phyloP scores from a whole-genome alignment of 2,797 vertebrate species.

The Natrix natrix region DNA sequence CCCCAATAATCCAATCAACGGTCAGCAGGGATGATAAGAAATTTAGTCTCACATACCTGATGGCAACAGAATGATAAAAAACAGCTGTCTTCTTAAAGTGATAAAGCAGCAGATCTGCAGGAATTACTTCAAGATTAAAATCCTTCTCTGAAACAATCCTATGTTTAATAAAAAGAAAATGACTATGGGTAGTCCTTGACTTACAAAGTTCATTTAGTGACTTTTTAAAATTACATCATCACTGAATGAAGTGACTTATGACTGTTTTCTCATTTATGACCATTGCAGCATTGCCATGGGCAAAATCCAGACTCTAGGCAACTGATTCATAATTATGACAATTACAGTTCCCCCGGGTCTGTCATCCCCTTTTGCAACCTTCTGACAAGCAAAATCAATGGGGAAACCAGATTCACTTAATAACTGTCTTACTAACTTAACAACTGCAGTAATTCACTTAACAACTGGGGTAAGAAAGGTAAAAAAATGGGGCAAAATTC shows the following conservation, averaged over 20 bases:
- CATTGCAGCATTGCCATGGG: background rate
- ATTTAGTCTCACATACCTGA: background rate
- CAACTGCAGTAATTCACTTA: background rate
- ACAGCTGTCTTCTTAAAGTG: background rate
- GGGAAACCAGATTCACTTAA: background rate
- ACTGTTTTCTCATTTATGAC: background rate
- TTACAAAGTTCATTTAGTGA: background rate
- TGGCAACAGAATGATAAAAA: background rate
- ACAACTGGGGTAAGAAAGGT: background rate
- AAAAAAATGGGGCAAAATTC: background rate
- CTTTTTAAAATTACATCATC: background rate
- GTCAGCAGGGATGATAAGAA: background rate
- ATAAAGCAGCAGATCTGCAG: slow-evolving; percentile 6
- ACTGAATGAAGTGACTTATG: background rate
- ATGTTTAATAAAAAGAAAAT: background rate
- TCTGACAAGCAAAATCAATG: background rate
- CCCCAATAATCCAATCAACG: background rate
- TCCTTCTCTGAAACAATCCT: background rate
- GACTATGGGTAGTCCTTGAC: background rate
- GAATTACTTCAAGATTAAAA: background rate
- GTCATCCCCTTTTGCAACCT: background rate
- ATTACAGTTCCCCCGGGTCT: background rate
- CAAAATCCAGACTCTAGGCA: background rate
- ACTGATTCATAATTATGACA: background rate
- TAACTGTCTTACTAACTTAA: background rate